Percentiles rank a stretch among this genome's conserved stretches.
Evolutionary conservation across 2,797 vertebrate genomes (phyloP).

Genomic region (Coregonus ussuriensis): DNA sequence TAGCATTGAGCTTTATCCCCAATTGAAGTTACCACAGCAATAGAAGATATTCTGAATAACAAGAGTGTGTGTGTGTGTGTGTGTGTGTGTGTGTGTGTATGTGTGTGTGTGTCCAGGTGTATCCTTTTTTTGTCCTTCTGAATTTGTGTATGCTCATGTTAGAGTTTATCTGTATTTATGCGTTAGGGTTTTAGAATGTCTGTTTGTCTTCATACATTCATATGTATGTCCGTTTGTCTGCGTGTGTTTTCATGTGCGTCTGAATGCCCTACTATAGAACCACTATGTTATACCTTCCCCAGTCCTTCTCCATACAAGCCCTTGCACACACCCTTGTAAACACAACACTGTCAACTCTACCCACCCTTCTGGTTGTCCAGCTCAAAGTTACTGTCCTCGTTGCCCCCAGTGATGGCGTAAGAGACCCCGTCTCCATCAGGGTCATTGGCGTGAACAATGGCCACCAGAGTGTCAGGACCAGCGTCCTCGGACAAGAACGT

Average conservation of each 20-base stretch:
- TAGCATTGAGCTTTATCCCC: constrained; percentile 35
- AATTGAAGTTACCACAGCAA: constrained; percentile 58
- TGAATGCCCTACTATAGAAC: too few species aligned
- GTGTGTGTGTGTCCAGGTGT: background rate
- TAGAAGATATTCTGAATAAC: constrained; percentile 20
- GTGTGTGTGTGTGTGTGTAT: background rate
- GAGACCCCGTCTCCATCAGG: constrained; percentile 85
- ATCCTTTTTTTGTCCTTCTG: background rate
- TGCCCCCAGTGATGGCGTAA: constrained; percentile 87
- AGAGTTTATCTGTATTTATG: background rate
- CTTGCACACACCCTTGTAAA: background rate
- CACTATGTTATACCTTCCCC: too few species aligned
- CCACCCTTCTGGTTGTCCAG: constrained; percentile 87
- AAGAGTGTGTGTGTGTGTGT: constrained; percentile 13
- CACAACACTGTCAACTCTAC: background rate
- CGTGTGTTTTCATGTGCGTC: background rate
- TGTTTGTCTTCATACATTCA: background rate
- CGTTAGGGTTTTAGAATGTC: too few species aligned
- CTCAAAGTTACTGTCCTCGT: constrained; percentile 90
- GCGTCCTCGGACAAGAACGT: constrained; percentile 91
- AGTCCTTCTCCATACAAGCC: too few species aligned
- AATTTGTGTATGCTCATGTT: background rate
- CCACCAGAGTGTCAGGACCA: constrained; percentile 86
- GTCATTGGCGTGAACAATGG: constrained; percentile 85
- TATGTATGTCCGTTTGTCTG: constrained; percentile 4